Base-by-base conservation (phyloP, 1,140 invertebrate genomes). In the Araneus ventricosus region DNA sequence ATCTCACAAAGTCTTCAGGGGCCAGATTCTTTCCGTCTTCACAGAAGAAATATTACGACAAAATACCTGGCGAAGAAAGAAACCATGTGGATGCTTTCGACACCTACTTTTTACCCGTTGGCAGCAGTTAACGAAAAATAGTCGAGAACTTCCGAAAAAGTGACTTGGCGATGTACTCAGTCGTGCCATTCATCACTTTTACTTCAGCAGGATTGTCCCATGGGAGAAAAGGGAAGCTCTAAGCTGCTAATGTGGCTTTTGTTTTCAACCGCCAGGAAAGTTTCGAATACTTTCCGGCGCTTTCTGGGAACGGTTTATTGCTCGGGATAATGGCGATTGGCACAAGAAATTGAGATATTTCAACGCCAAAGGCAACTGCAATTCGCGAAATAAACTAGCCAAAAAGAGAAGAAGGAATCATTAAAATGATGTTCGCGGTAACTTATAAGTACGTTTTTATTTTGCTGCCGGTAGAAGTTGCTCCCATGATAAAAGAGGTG, bases 201-300 rank as follows among this genome's bases (percentile, higher is more conserved):
- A 75, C 70, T 34, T 3, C 70, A 75, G 45, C 45, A 1, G 3
- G 70, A 75, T 75, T 30, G 70, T 75, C 30, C 70, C 70, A 1
- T 4, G 70, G 30, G 70, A 75, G 17, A 34, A 30, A 75, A 34
- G 20, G 59, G 30, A 20, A 75, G 70, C 30, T 30, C 70, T 75
- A 75, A 52, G 80, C 80, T 82, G 80, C 80, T 82, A 82, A 82
- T 82, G 80, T 52, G 80, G 80, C 41, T 82, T 52, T 82, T 82
- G 80, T 82, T 82, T 82, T 82, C 80, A 52, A 52, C 80, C 22
- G 80, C 22, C 27, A n/a, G 37, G 80, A 45, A 79, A 82, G 80
- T 82, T 82, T 27, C 22, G 39, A 82, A 52, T 30, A 22, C 22
- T 82, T 82, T 82, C 41, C n/a, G 80, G 80, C 27, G 6, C 27